Evolutionary conservation across 2,113 vertebrate species (phyloP), one percentile per base, ranked within the genome.

Genomic region (Gallinago media): DNA sequence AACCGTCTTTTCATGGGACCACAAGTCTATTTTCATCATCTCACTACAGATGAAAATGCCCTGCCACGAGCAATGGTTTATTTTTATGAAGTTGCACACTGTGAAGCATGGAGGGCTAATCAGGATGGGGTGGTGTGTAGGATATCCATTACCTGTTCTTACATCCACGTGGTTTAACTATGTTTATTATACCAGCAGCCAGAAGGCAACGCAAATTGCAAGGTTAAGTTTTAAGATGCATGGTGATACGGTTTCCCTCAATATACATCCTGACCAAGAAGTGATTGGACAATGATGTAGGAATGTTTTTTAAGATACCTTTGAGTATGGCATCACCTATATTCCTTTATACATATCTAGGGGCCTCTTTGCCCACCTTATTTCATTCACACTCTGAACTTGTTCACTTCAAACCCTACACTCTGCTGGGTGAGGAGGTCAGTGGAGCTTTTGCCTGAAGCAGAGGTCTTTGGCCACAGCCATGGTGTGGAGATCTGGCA

Each of bases 141-240:
- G 59, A 25, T 88, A 65, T 46, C 61, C 56, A 34, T 47, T 80
- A 76, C 36, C 49, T 89, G 92, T 80, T 76, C 44, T 88, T 83
- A 42, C 9, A 73, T 61, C 68, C 27, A 34, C 44, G 42, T n/a
- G 67, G 36, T 62, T 89, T 58, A 31, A 36, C 55, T 61, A 56
- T 75, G 68, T 72, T 78, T 83, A 56, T 94, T 79, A 82, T 42
- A 42, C 20, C 23, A 16, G 75, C 75, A 63, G 40, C 20, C 36
- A 63, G 38, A 36, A 84, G 63, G 58, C 21, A 62, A 80, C 0
- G 4, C 31, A 62, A 61, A 81, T 3, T 8, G 21, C 61, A 72
- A 91, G 65, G 70, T 63, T 55, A 34, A 54, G 25, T 12, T 61
- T 73, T 38, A 50, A 44, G 36, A 36, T 55, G 16, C 16, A 12